Base-by-base conservation (phyloP, 1,140 invertebrate species). In the Leptinotarsa undecemlineata region DNA sequence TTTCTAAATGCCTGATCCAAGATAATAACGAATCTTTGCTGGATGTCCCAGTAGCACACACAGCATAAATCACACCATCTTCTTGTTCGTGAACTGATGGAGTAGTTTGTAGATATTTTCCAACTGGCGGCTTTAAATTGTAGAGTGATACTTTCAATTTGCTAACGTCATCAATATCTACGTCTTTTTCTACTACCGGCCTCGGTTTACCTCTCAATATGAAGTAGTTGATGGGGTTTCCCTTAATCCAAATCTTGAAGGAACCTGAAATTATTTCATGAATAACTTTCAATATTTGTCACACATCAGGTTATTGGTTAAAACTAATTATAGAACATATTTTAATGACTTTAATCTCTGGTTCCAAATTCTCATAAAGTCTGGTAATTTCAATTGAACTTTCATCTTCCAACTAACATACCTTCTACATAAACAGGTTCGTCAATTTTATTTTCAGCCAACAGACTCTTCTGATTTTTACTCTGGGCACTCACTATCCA, bases 401-500 rank as follows among this genome's bases (percentile, higher is more conserved):
- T 42, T 42, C 33, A 42, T 42, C 33, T 33, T 6, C 26, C 26
- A 8, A 64, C 6, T 19, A 21, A 64, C 21, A 20, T 47, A 72
- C 97, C 98, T 86, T 98, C 95, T 0, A 99, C 93, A 83, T 91
- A 94, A 21, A 98, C 82, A 1, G 96, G 90, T 66, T 89, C 86
- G 63, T 91, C 87, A n/a, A 83, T 79, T 0, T 90, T 88, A 81
- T 96, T 93, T 73, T 91, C 86, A n/a, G 86, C 81, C 15, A 99
- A 82, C 21, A 99, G 85, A 51, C 91, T 83, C 74, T 89, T 87
- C 84, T 99, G 98, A 6, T 86, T 85, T 42, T 89, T 88, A 86
- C 94, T 95, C 83, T 97, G 96, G 0, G 91, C 94, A 85, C 94
- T 96, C 0, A 98, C 92, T 76, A 99, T 94, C 95, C 96, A 99